Evolutionary conservation across 2,888 invertebrate species (phyloP), one percentile per base, ranked within the genome.

Genomic region (Xestobium rufovillosum): DNA sequence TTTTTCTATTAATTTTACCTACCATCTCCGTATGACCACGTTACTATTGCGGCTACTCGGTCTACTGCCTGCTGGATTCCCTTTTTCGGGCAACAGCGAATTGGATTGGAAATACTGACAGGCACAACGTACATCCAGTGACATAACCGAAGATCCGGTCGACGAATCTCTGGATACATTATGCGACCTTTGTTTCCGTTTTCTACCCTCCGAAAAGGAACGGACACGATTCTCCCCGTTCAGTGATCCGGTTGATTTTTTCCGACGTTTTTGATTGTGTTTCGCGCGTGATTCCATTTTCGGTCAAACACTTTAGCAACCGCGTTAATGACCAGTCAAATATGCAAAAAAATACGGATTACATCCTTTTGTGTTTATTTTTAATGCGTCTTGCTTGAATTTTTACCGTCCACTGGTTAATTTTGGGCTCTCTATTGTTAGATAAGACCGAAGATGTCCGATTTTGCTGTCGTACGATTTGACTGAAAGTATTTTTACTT

Each of bases 51-150:
- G 43, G 39, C 52, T 56, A 34, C 44, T 49, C 13, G 57, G 57
- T 34, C 56, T 49, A 13, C 50, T 76, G 62, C 74, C 78, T 51
- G 77, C 69, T 45, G 79, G 78, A 61, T 82, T 81, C 38, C 75
- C 69, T n/a, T n/a, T n/a, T n/a, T n/a, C n/a, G 8, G 29, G 31
- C 8, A 43, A 43, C 52, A 86, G 66, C 42, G 82, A 81, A 64
- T 86, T 83, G 62, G 81, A 78, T 70, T 84, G 80, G 67, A 78
- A 88, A 68, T 79, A 88, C 69, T 88, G 87, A 69, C 88, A 87
- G 49, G 73, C 87, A 66, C 88, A 87, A 51, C 88, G 79, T 43
- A 88, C 86, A 62, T 87, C 87, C 57, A 83, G 73, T 41, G 85
- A 77, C 45, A 51, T 50, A 51, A 72, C 76, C 51, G 80, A 71